phyloP scores from a whole-genome alignment of 2,113 vertebrate genomes.

The Chauna torquata region DNA sequence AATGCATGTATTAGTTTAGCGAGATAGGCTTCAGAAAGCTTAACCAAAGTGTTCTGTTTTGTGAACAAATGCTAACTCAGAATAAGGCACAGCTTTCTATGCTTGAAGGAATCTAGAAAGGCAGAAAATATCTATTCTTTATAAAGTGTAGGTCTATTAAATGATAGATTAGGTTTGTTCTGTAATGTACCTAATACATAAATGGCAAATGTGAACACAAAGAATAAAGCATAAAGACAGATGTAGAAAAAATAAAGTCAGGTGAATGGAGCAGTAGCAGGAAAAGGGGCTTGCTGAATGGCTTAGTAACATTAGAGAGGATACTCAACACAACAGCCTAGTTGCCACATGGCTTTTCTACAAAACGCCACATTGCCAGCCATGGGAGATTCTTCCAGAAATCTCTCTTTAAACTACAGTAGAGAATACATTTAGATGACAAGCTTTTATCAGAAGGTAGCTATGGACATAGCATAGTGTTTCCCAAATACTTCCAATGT shows the following conservation, averaged over 20 bases:
- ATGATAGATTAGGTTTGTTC: neutral
- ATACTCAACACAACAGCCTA: neutral
- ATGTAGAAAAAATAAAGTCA: neutral
- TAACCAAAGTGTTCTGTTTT: neutral
- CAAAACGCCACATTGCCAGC: neutral
- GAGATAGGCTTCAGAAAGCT: neutral
- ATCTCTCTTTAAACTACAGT: neutral
- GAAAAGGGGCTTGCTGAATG: neutral
- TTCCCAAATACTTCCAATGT: neutral
- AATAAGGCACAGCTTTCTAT: neutral
- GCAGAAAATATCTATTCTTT: neutral
- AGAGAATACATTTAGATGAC: neutral
- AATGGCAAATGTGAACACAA: neutral
- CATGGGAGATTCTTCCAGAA: neutral
- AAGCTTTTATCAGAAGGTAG: neutral
- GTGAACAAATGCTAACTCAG: neutral
- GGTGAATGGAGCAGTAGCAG: neutral
- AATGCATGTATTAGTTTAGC: fast-evolving
- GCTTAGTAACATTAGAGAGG: neutral
- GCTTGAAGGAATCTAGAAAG: neutral
- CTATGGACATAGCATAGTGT: neutral
- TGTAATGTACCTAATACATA: neutral
- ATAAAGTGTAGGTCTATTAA: neutral
- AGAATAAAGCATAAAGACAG: neutral
- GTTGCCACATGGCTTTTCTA: neutral